A percentile compares a stretch with the other conserved stretches of the same genome.
phyloP scores from a whole-genome alignment of 2,888 invertebrate species.

The Aspidiotus destructor region DNA sequence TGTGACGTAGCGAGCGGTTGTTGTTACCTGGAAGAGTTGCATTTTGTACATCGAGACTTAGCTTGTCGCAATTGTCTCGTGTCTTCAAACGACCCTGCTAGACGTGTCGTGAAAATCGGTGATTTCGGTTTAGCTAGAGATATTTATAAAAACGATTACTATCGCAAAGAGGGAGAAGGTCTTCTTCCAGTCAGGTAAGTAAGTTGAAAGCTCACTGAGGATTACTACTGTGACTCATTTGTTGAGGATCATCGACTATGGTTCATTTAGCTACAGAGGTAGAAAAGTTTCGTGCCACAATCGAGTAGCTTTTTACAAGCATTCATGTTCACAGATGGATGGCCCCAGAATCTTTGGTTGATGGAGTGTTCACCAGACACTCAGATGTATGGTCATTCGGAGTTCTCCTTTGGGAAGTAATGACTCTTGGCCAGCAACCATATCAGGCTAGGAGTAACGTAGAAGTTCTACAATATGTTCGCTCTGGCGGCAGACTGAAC shows the following conservation, averaged over 20 bases:
- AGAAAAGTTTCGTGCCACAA: too few species aligned
- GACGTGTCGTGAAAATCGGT: slow-evolving; percentile 85
- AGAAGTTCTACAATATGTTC: slow-evolving; percentile 82
- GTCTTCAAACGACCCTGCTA: slow-evolving; percentile 55
- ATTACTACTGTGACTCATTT: not conserved
- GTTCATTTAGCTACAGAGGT: not conserved
- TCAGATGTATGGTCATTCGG: slow-evolving; percentile 96
- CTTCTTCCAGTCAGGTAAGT: slow-evolving; percentile 69
- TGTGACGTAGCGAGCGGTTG: slow-evolving; percentile 93
- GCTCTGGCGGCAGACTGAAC: slow-evolving; percentile 74
- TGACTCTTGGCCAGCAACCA: slow-evolving; percentile 92
- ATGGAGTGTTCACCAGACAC: slow-evolving; percentile 92
- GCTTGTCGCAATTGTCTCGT: slow-evolving; percentile 94
- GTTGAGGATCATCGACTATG: not conserved
- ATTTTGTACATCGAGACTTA: slow-evolving; percentile 92
- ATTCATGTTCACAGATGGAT: slow-evolving; percentile 58
- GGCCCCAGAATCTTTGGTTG: slow-evolving; percentile 92
- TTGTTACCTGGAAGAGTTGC: slow-evolving; percentile 89
- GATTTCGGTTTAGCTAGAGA: slow-evolving; percentile 95
- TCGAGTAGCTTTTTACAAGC: too few species aligned
- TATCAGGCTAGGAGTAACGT: slow-evolving; percentile 88
- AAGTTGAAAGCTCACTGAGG: not conserved
- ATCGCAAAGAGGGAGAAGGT: slow-evolving; percentile 86
- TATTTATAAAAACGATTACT: slow-evolving; percentile 95
- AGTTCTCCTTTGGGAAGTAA: slow-evolving; percentile 91